phyloP scores from a whole-genome alignment of 2,797 vertebrate species.

The Eremophila alpestris region DNA sequence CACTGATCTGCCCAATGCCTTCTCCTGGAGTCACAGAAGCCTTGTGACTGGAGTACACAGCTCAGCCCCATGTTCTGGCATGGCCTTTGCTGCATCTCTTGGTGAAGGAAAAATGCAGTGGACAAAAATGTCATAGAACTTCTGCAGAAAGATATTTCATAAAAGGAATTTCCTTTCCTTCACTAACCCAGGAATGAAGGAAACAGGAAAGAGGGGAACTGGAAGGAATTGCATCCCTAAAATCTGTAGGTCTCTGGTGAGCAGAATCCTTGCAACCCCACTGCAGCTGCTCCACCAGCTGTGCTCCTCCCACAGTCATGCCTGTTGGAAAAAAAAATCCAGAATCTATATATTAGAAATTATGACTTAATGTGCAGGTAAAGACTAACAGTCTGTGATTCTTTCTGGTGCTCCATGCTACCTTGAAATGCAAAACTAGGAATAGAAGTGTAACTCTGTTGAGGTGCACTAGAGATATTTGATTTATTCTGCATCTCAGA shows the following conservation, averaged over 20 bases:
- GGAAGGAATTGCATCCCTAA: not conserved
- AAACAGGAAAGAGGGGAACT: not conserved
- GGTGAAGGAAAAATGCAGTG: not conserved
- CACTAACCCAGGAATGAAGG: not conserved
- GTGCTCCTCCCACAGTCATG: not conserved
- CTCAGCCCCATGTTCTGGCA: not conserved
- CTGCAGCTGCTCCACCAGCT: not conserved
- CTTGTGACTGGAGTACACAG: not conserved
- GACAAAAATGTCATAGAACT: not conserved
- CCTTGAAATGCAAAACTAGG: not conserved
- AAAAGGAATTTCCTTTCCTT: not conserved
- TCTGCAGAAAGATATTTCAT: not conserved
- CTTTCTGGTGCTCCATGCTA: not conserved
- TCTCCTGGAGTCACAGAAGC: not conserved
- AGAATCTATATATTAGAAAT: not conserved
- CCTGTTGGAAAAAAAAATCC: not conserved
- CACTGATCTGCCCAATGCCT: not conserved
- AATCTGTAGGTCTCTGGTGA: not conserved
- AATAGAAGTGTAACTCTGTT: not conserved
- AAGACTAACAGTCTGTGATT: not conserved
- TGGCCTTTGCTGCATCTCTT: not conserved
- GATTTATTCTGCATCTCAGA: not conserved
- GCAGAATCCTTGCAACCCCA: not conserved
- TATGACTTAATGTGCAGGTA: not conserved
- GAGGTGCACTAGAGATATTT: not conserved